Base-by-base conservation (phyloP, 2,888 invertebrate genomes). In the Mycalesis mineus region DNA sequence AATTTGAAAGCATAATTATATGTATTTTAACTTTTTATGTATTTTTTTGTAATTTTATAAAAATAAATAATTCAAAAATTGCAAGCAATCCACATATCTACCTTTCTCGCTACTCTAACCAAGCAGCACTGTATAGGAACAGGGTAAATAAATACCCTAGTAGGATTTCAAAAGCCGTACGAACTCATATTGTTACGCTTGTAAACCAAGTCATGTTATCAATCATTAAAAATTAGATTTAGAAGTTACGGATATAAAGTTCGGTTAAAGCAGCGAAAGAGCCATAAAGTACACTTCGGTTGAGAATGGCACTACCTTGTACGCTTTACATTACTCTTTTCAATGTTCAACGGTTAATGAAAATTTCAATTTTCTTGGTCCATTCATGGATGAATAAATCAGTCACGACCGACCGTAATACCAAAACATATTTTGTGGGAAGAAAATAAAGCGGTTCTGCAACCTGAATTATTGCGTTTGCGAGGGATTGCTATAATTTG, bases 251-350 rank as follows among this genome's bases (percentile, higher is more conserved):
- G 11, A 13, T 48, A 47, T 40, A 48, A 40, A 40, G 14, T 39
- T 47, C 4, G 4, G 13, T 28, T 37, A 33, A 14, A 40, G 40
- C 17, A 3, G 31, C 9, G 22, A 14, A 36, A 7, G 9, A 40
- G 11, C 31, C 39, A 9, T 17, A 17, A 17, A 33, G 48, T n/a
- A 29, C 36, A 36, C 31, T 45, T 17, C 40, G 15, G 36, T 60
- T 40, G 65, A 47, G 61, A 66, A 60, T 58, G 62, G 67, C 55
- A 66, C 66, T 52, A 61, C 65, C 62, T 63, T 58, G 65, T 63
- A 66, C 64, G 64, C 59, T 59, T 63, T 62, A 61, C 59, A 60
- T 66, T 60, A 64, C 61, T 63, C 64, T 63, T 67, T 65, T 61
- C 58, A 63, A 61, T 55, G 59, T 61, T 61, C 50, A 60, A 52